Conservation (phyloP, 2,888 invertebrate species). For the Andrena minutula region DNA sequence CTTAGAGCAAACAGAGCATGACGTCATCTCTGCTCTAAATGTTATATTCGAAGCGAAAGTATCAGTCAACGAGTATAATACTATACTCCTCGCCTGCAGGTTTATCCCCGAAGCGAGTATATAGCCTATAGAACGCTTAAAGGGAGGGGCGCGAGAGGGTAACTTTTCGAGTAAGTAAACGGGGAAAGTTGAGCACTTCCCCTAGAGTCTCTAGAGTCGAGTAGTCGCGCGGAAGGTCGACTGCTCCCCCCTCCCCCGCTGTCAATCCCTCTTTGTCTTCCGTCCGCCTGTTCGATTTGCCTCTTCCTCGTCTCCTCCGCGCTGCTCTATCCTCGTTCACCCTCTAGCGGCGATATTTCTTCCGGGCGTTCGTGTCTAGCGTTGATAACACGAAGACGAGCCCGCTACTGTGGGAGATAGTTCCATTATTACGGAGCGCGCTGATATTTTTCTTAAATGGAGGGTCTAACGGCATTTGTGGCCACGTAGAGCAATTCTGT, state of each 20-base stretch:
- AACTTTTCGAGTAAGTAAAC: slow-evolving; percentile 51
- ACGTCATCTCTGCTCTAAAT: too few species aligned
- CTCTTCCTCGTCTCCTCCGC: too few species aligned
- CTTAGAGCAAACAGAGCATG: too few species aligned
- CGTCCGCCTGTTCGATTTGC: too few species aligned
- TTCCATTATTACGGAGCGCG: slow-evolving; percentile 3
- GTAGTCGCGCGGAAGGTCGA: slow-evolving; percentile 48
- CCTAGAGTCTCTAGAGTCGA: slow-evolving; percentile 43
- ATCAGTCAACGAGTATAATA: too few species aligned
- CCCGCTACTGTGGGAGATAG: background rate
- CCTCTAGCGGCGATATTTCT: background rate
- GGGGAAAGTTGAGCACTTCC: slow-evolving; percentile 40
- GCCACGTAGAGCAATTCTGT: background rate
- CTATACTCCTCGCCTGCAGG: too few species aligned
- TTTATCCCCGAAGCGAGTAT: slow-evolving; percentile 24
- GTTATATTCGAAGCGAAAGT: too few species aligned
- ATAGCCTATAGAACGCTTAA: slow-evolving; percentile 28
- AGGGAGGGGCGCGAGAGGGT: slow-evolving; percentile 23
- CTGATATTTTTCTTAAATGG: slow-evolving; percentile 1
- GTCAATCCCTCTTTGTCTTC: too few species aligned
- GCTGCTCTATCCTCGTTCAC: slow-evolving; percentile 4
- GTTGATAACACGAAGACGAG: slow-evolving; percentile 8
- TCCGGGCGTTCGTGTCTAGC: background rate
- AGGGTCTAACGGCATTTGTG: background rate
- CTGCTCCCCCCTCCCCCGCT: background rate